Evolutionary conservation across 2,888 invertebrate species (phyloP).

Genomic region (Callimorpha dominula): DNA sequence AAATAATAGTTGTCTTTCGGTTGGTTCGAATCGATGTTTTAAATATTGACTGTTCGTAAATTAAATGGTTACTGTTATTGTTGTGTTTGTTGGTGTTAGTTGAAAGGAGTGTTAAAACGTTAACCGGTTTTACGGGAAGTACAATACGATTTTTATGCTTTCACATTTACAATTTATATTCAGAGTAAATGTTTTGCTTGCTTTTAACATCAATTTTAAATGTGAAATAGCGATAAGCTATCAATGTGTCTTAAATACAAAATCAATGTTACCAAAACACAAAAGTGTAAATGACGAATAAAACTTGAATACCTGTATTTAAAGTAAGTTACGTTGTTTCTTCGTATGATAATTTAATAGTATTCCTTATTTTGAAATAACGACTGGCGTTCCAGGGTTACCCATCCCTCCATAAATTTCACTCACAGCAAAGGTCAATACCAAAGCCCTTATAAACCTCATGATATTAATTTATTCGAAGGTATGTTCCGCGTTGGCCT

Average conservation of each 20-base stretch:
- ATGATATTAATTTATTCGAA: slow-evolving; percentile 60
- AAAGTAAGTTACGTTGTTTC: background rate
- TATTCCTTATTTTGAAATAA: background rate
- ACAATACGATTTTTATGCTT: slow-evolving; percentile 34
- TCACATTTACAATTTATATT: slow-evolving; percentile 21
- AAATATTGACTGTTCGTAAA: slow-evolving; percentile 12
- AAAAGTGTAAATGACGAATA: background rate
- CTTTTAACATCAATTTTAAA: background rate
- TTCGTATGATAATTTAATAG: background rate
- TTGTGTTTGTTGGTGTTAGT: slow-evolving; percentile 34
- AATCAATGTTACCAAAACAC: background rate
- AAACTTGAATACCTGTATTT: background rate
- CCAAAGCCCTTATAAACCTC: slow-evolving; percentile 31
- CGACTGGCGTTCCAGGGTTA: slow-evolving; percentile 20
- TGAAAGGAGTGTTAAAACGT: slow-evolving; percentile 29
- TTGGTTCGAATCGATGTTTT: background rate
- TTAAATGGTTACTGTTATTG: slow-evolving; percentile 31
- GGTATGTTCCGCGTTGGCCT: slow-evolving; percentile 60
- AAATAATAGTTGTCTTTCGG: slow-evolving; percentile 1
- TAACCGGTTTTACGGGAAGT: slow-evolving; percentile 28
- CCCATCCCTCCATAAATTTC: slow-evolving; percentile 31
- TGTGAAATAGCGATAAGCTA: background rate
- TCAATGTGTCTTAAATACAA: background rate
- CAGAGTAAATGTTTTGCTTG: slow-evolving; percentile 1
- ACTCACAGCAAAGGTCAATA: slow-evolving; percentile 39